Evolutionary conservation across 2,888 invertebrate genomes (phyloP), one percentile per base, ranked within the genome.

Genomic region (Pseudeuparius sepicola): DNA sequence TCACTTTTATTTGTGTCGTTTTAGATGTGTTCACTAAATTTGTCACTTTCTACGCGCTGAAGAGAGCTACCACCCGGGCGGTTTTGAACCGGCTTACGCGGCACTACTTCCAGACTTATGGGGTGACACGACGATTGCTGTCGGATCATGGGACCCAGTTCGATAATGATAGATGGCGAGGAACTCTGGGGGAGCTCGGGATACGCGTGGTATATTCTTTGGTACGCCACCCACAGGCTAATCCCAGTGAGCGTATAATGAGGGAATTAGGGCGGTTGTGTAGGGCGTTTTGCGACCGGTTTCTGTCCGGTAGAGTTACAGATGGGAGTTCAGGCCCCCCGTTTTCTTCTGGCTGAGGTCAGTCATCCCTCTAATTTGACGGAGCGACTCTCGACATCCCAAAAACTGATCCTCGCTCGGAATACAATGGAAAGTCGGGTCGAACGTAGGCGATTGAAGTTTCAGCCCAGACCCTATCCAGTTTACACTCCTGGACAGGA

Each of bases 131-230:
- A n/a, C n/a, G n/a, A n/a, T n/a, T n/a, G n/a, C n/a, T n/a, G n/a
- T n/a, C n/a, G n/a, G n/a, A n/a, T n/a, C n/a, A n/a, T n/a, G n/a
- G 49, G 5, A 31, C 38, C 9, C 49, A 49, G 28, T 50, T 52
- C 29, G 41, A 44, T 1, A 37, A 41, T 1, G 28, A 28, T 10
- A 24, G 14, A 9, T 50, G 50, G 49, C 16, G 25, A 13, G 14
- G 31, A 3, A n/a, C 15, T n/a, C 10, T 40, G 24, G 14, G 13
- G 7, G 11, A 18, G 7, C 9, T 16, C 13, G 31, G 30, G 14
- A 34, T 36, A 4, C 7, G 5, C 2, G 17, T 24, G 3, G 29
- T 31, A 2, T 27, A 27, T 25, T 36, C 40, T 5, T 40, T 38
- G 6, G 32, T 42, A 9, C 29, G 42, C 2, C 38, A 44, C 33